Base-by-base conservation (phyloP, 1,140 invertebrate species). In the Megathymus violae region DNA sequence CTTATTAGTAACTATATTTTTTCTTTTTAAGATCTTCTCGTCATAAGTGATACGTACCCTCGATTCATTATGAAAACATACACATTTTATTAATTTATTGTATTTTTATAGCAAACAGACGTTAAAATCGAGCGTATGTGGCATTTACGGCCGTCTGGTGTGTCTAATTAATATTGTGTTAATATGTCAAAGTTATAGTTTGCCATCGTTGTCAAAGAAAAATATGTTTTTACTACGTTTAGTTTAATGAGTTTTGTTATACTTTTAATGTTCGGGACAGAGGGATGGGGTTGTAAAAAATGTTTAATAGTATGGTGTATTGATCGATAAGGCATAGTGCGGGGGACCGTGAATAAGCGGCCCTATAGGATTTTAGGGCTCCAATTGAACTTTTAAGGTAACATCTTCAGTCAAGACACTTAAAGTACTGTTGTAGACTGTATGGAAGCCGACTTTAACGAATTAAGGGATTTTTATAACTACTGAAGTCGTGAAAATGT, bases 201-300 rank as follows among this genome's bases (percentile, higher is more conserved):
- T 88, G 85, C 88, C 83, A 88, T 89, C 82, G 87, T 89, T 87
- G 82, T 82, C 82, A 84, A 87, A 85, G 81, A 79, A 71, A 77
- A 77, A 82, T 78, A 83, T 84, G 83, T 89, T 85, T 73, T 88
- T 85, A 82, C 80, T 81, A 84, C 76, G 78, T 88, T 89, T 82
- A 89, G 88, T 90, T 36, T 88, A 79, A 82, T 81, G 81, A 84
- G 82, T 90, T 89, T 88, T 88, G 88, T 90, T 90, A 88, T 88
- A 82, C 76, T 83, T 85, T 88, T 80, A 77, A 81, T 61, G 80
- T 84, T 82, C 67, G 72, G 75, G 76, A 71, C 64, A 47, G 70
- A 68, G 65, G 76, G 71, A 70, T 75, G 52, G 74, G 73, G 72
- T 64, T 88, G 86, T 90, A 88, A 90, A 85, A 85, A 85, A 86